Evolutionary conservation across 2,888 invertebrate genomes (phyloP).

Genomic region (Stenichneumon culpator): DNA sequence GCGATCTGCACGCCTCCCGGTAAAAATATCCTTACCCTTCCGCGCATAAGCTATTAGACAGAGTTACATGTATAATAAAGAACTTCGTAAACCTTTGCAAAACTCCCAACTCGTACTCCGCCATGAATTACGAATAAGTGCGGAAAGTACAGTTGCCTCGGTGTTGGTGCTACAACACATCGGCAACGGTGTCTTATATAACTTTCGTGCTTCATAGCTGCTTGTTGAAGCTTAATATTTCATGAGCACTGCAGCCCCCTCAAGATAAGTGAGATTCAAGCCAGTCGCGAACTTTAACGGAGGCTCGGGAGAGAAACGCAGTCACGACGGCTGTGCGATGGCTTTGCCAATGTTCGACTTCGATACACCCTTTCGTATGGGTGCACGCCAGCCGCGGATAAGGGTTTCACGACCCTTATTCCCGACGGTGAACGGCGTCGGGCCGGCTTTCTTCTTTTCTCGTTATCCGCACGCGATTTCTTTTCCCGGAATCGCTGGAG

Average conservation of each 20-base stretch:
- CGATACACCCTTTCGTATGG: slow-evolving; percentile 34
- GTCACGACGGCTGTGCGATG: slow-evolving; percentile 27
- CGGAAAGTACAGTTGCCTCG: slow-evolving; percentile 16
- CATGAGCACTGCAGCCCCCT: slow-evolving; percentile 39
- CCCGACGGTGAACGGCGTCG: slow-evolving; percentile 43
- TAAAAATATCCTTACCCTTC: neutral
- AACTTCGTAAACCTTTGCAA: slow-evolving; percentile 47
- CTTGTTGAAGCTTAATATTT: slow-evolving; percentile 62
- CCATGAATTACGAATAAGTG: slow-evolving; percentile 61
- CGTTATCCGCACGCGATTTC: slow-evolving; percentile 79
- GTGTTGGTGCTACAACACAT: neutral
- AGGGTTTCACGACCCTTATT: slow-evolving; percentile 58
- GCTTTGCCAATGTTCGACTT: slow-evolving; percentile 16
- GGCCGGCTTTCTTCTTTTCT: slow-evolving; percentile 63
- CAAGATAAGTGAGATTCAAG: slow-evolving; percentile 38
- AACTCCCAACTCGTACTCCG: slow-evolving; percentile 24
- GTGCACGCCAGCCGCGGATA: slow-evolving; percentile 38
- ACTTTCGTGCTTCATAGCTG: slow-evolving; percentile 58
- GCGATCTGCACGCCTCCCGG: neutral
- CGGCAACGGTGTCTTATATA: slow-evolving; percentile 39
- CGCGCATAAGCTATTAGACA: slow-evolving; percentile 3
- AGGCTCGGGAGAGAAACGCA: slow-evolving; percentile 1
- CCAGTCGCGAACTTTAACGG: neutral
- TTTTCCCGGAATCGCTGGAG: slow-evolving; percentile 75
- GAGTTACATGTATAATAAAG: slow-evolving; percentile 30